Base-by-base conservation (phyloP, 2,888 invertebrate genomes). In the Synergus umbraculus region DNA sequence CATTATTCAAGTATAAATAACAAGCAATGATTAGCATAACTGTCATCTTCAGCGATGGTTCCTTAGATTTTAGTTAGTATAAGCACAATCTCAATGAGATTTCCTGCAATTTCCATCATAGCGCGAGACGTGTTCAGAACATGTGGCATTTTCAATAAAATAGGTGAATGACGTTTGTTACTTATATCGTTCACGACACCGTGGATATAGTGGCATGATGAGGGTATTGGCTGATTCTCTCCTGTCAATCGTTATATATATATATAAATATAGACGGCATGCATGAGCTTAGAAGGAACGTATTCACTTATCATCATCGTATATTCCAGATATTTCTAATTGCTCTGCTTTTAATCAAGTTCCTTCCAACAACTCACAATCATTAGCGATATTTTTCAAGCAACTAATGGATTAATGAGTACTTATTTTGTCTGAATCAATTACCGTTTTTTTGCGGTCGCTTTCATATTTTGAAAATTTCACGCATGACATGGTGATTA, bases 1-100 rank as follows among this genome's bases (percentile, higher is more conserved):
- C 66, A 66, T 66, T 66, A 66, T 66, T 43, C 66, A 49, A 46
- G 29, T 49, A 69, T 13, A 12, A 46, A 44, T 46, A 69, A 29
- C 69, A 29, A 54, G 49, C 5, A 73, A n/a, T 73, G 22, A 54
- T 73, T 73, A 73, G 73, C 73, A 73, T 73, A 73, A 54, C 73
- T 69, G 22, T 69, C 54, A 73, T 73, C 65, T 66, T 37, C 65
- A 66, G 37, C 41, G 60, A 29, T 65, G 43, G 4, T 66, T 66
- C n/a, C 65, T 66, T 1, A 41, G 41, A 66, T 73, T 54, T 73
- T 37, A 37, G 29, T 73, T 49, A 46, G 29, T 22, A 22, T 7
- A 29, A 54, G 49, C 46, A 69, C 9, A 49, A 69, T 69, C 15
- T 22, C 49, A 29, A 41, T 8, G 54, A 37, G 9, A 73, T 66